phyloP scores from a whole-genome alignment of 1,140 invertebrate species.

The Lethocerus indicus region DNA sequence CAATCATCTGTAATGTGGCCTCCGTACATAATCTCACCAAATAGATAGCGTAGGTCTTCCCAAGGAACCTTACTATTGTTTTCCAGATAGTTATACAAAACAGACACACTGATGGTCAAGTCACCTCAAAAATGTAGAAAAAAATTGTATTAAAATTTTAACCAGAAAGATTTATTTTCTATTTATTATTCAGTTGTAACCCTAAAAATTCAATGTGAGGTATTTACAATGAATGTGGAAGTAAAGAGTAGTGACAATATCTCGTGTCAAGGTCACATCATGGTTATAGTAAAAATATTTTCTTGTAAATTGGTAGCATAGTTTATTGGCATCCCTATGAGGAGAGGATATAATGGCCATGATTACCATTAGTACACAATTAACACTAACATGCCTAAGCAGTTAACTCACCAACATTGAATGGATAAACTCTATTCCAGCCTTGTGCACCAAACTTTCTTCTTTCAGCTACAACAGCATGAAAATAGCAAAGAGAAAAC shows the following conservation, averaged over 20 bases:
- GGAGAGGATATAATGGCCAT: too few species aligned
- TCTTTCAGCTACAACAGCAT: conserved; percentile 82
- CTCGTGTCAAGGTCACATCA: too few species aligned
- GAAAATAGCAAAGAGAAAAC: conserved; percentile 89
- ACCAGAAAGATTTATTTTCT: background rate
- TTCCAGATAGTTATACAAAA: conserved; percentile 85
- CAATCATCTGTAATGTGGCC: conserved; percentile 94
- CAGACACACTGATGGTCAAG: conserved; percentile 80
- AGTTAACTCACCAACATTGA: conserved; percentile 27
- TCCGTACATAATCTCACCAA: conserved; percentile 95
- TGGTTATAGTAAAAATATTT: too few species aligned
- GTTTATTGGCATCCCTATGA: too few species aligned
- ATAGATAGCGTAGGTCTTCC: conserved; percentile 84
- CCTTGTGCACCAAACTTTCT: conserved; percentile 89
- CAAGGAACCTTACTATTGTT: conserved; percentile 73
- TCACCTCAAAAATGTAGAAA: conserved; percentile 44
- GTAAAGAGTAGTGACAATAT: too few species aligned
- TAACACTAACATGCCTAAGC: background rate
- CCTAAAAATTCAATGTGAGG: too few species aligned
- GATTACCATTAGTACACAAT: too few species aligned
- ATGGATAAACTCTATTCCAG: conserved; percentile 66
- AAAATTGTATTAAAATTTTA: background rate
- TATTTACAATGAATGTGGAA: too few species aligned
- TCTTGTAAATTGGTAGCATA: too few species aligned
- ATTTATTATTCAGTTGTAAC: background rate